These are phyloP conservation scores for Rhyacophila evoluta DNA, from an alignment of 2,888 invertebrate species.

Conservation along the genomic window DNA sequence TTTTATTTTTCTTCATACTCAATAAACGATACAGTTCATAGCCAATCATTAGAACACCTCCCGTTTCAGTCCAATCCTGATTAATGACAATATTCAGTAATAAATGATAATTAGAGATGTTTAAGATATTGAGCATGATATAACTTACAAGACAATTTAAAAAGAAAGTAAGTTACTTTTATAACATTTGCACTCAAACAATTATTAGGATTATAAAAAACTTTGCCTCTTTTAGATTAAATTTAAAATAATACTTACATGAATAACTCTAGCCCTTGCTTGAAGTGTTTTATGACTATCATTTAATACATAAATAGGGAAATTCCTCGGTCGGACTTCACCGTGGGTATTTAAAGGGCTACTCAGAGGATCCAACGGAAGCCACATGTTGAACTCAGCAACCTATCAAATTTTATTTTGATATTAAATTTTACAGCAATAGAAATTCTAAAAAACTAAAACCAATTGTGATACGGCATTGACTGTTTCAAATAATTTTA, in stretches of 20 bases:
- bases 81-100: too few species aligned
- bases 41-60: conserved; percentile 95
- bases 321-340: conserved; percentile 83
- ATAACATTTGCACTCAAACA: too few species aligned
- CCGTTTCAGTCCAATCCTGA: conserved; percentile 85
- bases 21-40: conserved; percentile 96
- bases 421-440: too few species aligned
- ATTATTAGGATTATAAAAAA: too few species aligned
- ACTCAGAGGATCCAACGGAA: conserved; percentile 78
- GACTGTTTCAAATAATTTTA: too few species aligned
- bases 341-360: conserved; percentile 73
- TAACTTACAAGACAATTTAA: too few species aligned
- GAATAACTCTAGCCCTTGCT: conserved; percentile 87
- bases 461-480: too few species aligned
- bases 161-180: too few species aligned
- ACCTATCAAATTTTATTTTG: conserved; percentile 70
- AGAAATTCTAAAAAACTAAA: too few species aligned
- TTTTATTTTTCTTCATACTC: conserved; percentile 79
- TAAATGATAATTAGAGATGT: neutral
- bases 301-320: conserved; percentile 90
- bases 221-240: too few species aligned
- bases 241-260: conserved; percentile 61
- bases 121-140: too few species aligned
- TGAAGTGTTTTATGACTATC: conserved; percentile 93
- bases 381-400: conserved; percentile 98